Evolutionary conservation across 2,888 invertebrate species (phyloP).

Genomic region (Acleris holmiana): DNA sequence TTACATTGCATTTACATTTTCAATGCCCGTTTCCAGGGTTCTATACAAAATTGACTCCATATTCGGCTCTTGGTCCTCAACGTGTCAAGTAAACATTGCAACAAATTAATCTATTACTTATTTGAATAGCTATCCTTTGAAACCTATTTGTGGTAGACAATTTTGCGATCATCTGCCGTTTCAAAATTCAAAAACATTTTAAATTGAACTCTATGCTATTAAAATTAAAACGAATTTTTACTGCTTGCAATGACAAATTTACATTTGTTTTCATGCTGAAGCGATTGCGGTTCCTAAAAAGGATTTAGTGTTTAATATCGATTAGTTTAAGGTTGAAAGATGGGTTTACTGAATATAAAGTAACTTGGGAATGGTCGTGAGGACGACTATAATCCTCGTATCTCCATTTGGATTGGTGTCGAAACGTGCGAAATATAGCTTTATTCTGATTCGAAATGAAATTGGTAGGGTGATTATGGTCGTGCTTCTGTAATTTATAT

Average conservation of each 20-base stretch:
- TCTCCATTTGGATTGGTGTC: constrained; percentile 50
- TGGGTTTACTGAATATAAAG: no score
- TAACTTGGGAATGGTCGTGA: background rate
- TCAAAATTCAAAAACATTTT: background rate
- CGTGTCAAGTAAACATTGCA: background rate
- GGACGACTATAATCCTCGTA: constrained; percentile 42
- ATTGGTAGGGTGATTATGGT: constrained; percentile 43
- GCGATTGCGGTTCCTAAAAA: background rate
- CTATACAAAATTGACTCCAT: no score
- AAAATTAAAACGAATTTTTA: background rate
- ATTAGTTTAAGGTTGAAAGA: background rate
- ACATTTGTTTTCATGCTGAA: constrained; percentile 1
- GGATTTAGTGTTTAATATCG: background rate
- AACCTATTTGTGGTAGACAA: background rate
- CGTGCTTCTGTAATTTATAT: constrained; percentile 14
- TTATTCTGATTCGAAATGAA: constrained; percentile 43
- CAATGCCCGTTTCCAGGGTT: background rate
- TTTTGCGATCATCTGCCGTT: background rate
- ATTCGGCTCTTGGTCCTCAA: no score
- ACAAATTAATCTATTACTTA: constrained; percentile 7
- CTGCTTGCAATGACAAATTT: background rate
- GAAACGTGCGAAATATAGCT: constrained; percentile 46
- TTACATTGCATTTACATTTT: background rate
- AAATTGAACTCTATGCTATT: background rate
- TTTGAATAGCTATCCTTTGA: background rate